Evolutionary conservation across 1,140 invertebrate genomes (phyloP).

Genomic region (Habropoda laboriosa): DNA sequence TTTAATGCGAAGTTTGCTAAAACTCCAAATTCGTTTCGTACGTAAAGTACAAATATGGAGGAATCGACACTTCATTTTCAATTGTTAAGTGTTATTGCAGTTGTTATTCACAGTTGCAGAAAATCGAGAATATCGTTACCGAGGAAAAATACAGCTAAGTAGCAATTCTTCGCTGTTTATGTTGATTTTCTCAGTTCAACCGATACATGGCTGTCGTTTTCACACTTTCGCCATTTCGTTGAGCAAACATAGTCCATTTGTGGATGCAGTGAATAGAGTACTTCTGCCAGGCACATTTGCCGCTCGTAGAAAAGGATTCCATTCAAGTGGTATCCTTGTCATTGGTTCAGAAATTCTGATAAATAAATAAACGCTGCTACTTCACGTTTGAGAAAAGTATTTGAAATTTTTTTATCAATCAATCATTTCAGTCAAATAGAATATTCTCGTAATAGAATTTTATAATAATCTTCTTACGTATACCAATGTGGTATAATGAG

Average conservation of each 20-base stretch:
- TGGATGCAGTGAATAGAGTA: constrained; percentile 58
- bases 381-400: background rate
- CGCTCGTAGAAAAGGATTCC: background rate
- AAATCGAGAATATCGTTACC: constrained; percentile 55
- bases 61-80: too few relatives aligned
- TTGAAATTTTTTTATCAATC: background rate
- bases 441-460: too few relatives aligned
- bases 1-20: too few relatives aligned
- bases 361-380: background rate
- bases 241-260: constrained; percentile 61
- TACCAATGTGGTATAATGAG: too few relatives aligned
- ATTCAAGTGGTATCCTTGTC: background rate
- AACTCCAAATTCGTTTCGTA: too few relatives aligned
- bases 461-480: too few relatives aligned
- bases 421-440: too few relatives aligned
- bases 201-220: constrained; percentile 75
- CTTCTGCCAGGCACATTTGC: constrained; percentile 54
- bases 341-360: background rate
- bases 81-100: background rate
- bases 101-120: background rate
- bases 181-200: constrained; percentile 55
- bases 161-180: constrained; percentile 46
- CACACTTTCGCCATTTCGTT: constrained; percentile 71
- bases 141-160: constrained; percentile 58
- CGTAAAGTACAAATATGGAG: too few relatives aligned